Evolutionary conservation across 1,140 invertebrate genomes (phyloP).

Genomic region (Polypedilum vanderplanki): DNA sequence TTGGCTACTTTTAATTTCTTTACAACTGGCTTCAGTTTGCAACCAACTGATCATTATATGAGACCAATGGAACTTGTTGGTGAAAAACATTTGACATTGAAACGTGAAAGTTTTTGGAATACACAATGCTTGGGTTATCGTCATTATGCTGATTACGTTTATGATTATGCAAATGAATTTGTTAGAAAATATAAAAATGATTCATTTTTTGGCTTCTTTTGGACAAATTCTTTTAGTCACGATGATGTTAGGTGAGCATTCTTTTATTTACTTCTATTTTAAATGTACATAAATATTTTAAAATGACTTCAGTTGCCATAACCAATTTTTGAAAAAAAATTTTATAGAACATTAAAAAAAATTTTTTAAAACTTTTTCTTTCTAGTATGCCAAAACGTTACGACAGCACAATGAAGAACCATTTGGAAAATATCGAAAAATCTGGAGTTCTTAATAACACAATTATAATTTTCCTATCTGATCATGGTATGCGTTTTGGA

Average conservation of each 20-base stretch:
- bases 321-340: no score
- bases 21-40: conserved; percentile 66
- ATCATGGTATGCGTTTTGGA: conserved; percentile 81
- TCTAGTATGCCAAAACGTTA: conserved; percentile 53
- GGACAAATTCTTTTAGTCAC: conserved; percentile 63
- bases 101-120: conserved; percentile 40
- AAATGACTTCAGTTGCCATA: no score
- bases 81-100: conserved; percentile 47
- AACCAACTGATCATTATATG: conserved; percentile 77
- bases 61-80: conserved; percentile 64
- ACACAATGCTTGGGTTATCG: conserved; percentile 51
- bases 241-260: conserved; percentile 44
- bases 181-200: conserved; percentile 49
- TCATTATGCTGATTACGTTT: conserved; percentile 49
- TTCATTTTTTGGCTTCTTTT: conserved; percentile 62
- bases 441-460: conserved; percentile 51
- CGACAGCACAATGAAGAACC: conserved; percentile 48
- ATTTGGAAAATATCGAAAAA: conserved; percentile 47
- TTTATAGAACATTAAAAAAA: no score
- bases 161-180: conserved; percentile 56
- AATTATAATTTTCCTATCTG: conserved; percentile 67
- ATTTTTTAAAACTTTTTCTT: no score
- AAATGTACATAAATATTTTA: no score
- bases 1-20: conserved; percentile 77
- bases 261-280: no score